These are phyloP conservation scores for Brachirus orientalis DNA, from an alignment of 2,113 vertebrate genomes.

Conservation along the genomic window DNA sequence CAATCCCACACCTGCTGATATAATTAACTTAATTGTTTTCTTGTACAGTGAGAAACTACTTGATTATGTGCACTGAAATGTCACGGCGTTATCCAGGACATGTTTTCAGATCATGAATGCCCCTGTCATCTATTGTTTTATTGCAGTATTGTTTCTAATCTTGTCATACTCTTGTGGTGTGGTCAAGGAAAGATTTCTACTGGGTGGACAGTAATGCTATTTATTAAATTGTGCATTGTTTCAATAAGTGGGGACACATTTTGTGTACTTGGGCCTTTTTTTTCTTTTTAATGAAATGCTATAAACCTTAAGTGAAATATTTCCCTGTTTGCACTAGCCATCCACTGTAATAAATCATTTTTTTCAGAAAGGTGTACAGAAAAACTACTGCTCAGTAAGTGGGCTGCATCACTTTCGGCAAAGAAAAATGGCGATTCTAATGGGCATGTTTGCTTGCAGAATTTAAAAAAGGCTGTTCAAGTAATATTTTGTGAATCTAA, in stretches of 20 bases:
- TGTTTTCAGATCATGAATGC: not conserved
- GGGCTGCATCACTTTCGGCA: not conserved
- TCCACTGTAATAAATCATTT: no score
- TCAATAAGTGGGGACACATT: not conserved
- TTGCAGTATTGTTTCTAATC: slow-evolving; percentile 6
- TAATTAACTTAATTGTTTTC: not conserved
- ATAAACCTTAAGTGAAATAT: no score
- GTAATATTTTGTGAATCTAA: no score
- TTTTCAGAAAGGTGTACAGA: not conserved
- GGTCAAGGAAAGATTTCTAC: slow-evolving; percentile 5
- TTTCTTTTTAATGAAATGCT: not conserved
- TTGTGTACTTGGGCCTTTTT: not conserved
- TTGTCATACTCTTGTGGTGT: no score
- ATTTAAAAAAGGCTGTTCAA: no score
- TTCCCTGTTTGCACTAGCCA: no score
- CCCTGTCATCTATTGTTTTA: slow-evolving; percentile 10
- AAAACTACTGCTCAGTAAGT: not conserved
- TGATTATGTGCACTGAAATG: not conserved
- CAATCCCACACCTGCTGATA: not conserved
- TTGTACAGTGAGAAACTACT: not conserved
- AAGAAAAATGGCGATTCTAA: not conserved
- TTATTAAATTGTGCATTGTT: not conserved
- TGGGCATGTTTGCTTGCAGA: not conserved
- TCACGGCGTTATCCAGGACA: not conserved
- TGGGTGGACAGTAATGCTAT: not conserved